Evolutionary conservation across 2,797 vertebrate species (phyloP).

Genomic region (Pseudomugil tenellus): DNA sequence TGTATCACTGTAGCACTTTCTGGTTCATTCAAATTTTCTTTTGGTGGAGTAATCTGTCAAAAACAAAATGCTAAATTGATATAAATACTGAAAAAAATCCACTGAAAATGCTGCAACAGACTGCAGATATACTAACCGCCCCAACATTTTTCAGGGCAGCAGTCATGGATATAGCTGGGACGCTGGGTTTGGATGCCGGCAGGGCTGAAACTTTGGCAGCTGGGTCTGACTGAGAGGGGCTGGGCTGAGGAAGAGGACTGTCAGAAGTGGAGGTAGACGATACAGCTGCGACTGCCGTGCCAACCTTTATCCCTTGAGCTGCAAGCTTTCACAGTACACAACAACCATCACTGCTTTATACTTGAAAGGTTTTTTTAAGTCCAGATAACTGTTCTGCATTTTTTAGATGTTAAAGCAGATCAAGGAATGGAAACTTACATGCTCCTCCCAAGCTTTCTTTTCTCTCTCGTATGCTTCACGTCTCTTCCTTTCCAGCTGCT

Average conservation of each 20-base stretch:
- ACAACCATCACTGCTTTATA: slow-evolving; percentile 12
- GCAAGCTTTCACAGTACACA: slow-evolving; percentile 79
- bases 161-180: slow-evolving; percentile 91
- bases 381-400: not conserved
- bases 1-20: slow-evolving; percentile 69
- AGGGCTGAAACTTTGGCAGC: slow-evolving; percentile 75
- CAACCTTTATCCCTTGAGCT: slow-evolving; percentile 84
- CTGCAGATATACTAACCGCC: slow-evolving; percentile 83
- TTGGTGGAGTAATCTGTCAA: slow-evolving; percentile 70
- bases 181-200: slow-evolving; percentile 67
- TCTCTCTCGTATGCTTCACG: slow-evolving; percentile 92
- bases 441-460: slow-evolving; percentile 94
- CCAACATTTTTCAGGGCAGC: slow-evolving; percentile 94
- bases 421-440: slow-evolving; percentile 80
- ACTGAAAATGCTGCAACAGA: not conserved
- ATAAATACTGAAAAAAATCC: not conserved
- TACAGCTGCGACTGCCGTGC: slow-evolving; percentile 61
- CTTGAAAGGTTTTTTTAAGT: not conserved
- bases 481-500: slow-evolving; percentile 93
- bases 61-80: slow-evolving; percentile 16
- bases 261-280: slow-evolving; percentile 65
- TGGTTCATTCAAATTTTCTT: slow-evolving; percentile 79
- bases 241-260: slow-evolving; percentile 45
- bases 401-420: not conserved
- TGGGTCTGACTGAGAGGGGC: slow-evolving; percentile 68